Conservation (phyloP, 2,797 vertebrate species). For the Fistularia tabacaria region DNA sequence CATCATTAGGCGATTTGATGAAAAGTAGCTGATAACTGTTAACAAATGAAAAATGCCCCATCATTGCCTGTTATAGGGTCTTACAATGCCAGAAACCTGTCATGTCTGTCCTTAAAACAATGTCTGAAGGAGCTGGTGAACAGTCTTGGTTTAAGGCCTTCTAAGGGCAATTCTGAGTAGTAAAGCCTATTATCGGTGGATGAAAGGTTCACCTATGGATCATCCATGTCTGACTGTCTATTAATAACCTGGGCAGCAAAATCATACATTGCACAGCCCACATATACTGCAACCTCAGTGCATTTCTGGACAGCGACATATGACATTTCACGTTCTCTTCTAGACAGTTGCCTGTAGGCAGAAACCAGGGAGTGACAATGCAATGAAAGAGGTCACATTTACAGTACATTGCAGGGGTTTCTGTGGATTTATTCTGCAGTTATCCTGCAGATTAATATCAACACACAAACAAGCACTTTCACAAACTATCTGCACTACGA, state of each 20-base stretch:
- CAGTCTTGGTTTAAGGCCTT: conserved; percentile 27
- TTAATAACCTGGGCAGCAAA: conserved; percentile 37
- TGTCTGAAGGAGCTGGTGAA: conserved; percentile 31
- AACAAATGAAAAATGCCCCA: conserved; percentile 18
- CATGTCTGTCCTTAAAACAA: conserved; percentile 32
- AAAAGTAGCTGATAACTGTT: conserved; percentile 1
- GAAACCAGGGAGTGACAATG: no score
- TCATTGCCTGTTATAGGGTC: conserved; percentile 1
- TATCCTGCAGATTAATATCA: no score
- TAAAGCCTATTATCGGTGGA: conserved; percentile 61
- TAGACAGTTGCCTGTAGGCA: no score
- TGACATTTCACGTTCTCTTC: not conserved
- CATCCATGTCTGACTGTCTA: conserved; percentile 27
- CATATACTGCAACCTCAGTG: conserved; percentile 11
- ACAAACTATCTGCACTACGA: no score
- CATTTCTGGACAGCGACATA: conserved; percentile 1
- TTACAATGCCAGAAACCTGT: conserved; percentile 4
- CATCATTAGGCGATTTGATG: no score
- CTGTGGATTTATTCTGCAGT: no score
- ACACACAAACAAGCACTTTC: no score
- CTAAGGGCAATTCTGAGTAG: conserved; percentile 37
- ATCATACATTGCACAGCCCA: not conserved
- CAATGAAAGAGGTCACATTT: no score
- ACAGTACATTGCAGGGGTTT: no score
- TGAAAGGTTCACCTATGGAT: conserved; percentile 47